Evolutionary conservation across 2,797 vertebrate species (phyloP).

Genomic region (Darevskia nairensis): DNA sequence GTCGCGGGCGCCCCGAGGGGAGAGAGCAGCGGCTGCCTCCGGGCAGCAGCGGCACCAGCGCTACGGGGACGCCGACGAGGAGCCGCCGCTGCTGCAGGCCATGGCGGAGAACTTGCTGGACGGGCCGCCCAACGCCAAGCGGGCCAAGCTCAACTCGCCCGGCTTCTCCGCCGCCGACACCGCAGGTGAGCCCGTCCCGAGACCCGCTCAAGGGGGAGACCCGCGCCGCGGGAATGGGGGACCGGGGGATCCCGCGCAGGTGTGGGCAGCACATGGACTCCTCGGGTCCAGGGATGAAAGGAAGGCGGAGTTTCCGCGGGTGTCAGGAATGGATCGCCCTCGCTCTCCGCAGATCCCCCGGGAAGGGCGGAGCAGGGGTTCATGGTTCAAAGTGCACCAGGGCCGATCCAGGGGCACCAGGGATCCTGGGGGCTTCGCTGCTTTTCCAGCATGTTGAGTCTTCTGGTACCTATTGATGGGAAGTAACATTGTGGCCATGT

Average conservation of each 20-base stretch:
- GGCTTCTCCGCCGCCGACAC: conserved; percentile 91
- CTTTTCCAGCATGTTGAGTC: neutral
- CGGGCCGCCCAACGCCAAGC: conserved; percentile 95
- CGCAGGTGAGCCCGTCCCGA: conserved; percentile 87
- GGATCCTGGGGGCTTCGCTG: accelerated
- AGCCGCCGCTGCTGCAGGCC: neutral
- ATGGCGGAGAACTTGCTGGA: conserved; percentile 98
- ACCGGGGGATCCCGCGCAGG: no score
- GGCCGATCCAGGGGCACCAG: neutral
- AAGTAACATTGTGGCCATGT: neutral
- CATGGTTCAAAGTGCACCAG: neutral
- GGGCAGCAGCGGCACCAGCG: neutral
- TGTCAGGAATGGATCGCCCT: no score
- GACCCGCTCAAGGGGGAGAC: no score
- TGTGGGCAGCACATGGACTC: no score
- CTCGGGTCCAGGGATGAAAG: neutral
- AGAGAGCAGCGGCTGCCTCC: neutral
- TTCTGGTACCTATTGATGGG: neutral
- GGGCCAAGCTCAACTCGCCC: conserved; percentile 96
- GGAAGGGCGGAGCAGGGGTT: no score
- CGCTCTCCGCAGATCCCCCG: no score
- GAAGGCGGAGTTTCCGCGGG: neutral
- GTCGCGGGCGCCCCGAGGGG: no score
- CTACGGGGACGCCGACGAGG: neutral
- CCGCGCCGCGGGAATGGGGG: no score